A percentile compares a stretch with the other conserved stretches of the same genome.
phyloP scores from a whole-genome alignment of 2,888 invertebrate species.

The Caenorhabditis sulstoni region DNA sequence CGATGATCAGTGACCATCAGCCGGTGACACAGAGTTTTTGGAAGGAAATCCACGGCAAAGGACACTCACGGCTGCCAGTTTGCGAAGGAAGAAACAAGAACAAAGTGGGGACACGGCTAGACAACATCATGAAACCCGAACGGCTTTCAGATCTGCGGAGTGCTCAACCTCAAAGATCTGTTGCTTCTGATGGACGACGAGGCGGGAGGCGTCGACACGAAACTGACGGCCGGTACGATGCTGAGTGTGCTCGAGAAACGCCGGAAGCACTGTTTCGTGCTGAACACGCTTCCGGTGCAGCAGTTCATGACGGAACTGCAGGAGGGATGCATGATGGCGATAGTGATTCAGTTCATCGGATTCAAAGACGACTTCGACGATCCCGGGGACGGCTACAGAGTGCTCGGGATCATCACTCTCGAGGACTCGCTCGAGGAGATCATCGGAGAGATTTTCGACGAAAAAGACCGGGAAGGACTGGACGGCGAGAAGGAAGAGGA shows the following conservation, averaged over 20 bases:
- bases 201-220: constrained; percentile 9
- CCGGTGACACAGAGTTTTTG: constrained; percentile 35
- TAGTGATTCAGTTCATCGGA: constrained; percentile 47
- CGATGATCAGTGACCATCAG: constrained; percentile 92
- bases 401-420: constrained; percentile 64
- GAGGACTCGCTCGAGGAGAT: constrained; percentile 68
- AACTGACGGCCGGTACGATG: constrained; percentile 47
- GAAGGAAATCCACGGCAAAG: constrained; percentile 22
- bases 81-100: constrained; percentile 30
- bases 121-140: background rate
- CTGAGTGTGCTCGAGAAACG: constrained; percentile 43
- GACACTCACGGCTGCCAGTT: constrained; percentile 63
- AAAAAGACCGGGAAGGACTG: constrained; percentile 47
- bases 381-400: constrained; percentile 29
- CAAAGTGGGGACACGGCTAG: constrained; percentile 20
- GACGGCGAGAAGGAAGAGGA: too few relatives aligned
- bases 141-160: constrained; percentile 40
- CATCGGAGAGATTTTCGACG: constrained; percentile 66
- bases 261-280: constrained; percentile 58
- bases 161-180: constrained; percentile 42
- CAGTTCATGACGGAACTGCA: constrained; percentile 61
- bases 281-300: constrained; percentile 44
- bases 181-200: constrained; percentile 49
- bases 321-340: constrained; percentile 62
- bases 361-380: background rate